Evolutionary conservation across 2,888 invertebrate genomes (phyloP), one percentile per base, ranked within the genome.

Genomic region (Aporophyla lueneburgensis): DNA sequence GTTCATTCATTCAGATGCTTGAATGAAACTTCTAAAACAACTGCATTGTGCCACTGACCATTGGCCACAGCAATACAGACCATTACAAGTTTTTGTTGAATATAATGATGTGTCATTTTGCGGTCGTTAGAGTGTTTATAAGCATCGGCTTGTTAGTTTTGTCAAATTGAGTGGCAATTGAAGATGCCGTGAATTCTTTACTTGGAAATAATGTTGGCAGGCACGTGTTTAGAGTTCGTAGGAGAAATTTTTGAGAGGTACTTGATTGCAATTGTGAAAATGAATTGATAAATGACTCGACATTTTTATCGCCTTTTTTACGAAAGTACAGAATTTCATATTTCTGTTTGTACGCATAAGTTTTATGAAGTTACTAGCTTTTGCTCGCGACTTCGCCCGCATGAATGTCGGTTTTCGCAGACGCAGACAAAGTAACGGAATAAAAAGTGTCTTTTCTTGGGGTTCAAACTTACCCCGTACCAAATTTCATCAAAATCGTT

Each of bases 61-160:
- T 54, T 71, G 24, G n/a, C 43, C 56, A 76, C 14, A 71, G 84
- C 40, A 40, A 33, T 53, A 53, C 40, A 58, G 51, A 69, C 66
- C 58, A 80, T 80, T 69, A 73, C 40, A 62, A 54, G 63, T 88
- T 87, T 81, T 86, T 84, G 76, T 66, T 27, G 71, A 78, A 69
- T 58, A 40, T 79, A 83, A 77, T 78, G 78, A 77, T 59, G 65
- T 70, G 59, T 79, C 76, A 86, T 86, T 85, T 85, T 75, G 71
- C 74, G 83, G 79, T 83, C 33, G 40, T 86, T 81, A 80, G 33
- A 62, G 70, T 73, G 40, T 81, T 71, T 76, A 53, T 61, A 61
- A 43, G 63, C 73, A 73, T 73, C 10, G 53, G 56, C 27, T 77
- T 83, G 63, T 83, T 77, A 65, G 83, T 61, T 63, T 68, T 76